A percentile compares a stretch with the other conserved stretches of the same genome.
phyloP scores from a whole-genome alignment of 1,140 invertebrate species.

The Bilobella aurantiaca region DNA sequence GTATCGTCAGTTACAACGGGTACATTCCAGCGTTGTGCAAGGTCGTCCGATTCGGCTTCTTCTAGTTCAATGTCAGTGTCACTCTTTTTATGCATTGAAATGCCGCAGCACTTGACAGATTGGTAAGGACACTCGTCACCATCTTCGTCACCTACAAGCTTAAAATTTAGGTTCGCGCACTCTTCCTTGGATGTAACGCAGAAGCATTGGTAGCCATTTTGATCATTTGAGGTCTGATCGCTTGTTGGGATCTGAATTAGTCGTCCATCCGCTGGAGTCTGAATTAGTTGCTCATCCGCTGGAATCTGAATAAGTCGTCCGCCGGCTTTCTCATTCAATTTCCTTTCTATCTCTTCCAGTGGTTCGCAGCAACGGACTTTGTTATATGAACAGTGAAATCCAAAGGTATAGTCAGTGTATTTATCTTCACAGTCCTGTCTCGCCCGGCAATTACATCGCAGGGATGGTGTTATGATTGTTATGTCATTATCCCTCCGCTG shows the following conservation, averaged over 20 bases:
- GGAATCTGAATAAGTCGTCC: background rate
- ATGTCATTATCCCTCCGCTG: no score
- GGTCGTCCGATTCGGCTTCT: no score
- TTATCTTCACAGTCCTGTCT: conserved; percentile 18
- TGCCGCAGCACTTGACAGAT: conserved; percentile 22
- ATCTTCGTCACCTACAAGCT: conserved; percentile 1
- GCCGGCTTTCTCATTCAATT: conserved; percentile 1
- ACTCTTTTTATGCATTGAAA: background rate
- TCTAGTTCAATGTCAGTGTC: background rate
- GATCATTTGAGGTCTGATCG: background rate
- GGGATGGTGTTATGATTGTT: background rate
- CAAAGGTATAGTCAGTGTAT: conserved; percentile 23
- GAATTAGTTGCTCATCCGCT: background rate
- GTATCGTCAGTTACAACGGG: no score
- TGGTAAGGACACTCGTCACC: conserved; percentile 16
- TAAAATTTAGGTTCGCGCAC: background rate
- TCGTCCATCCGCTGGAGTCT: background rate
- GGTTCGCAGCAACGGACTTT: conserved; percentile 27
- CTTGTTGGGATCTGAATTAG: background rate
- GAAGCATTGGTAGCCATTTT: background rate
- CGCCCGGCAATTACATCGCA: conserved; percentile 14
- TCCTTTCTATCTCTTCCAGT: background rate
- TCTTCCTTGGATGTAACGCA: background rate
- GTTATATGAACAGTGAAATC: conserved; percentile 22
- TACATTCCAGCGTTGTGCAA: no score